phyloP scores from a whole-genome alignment of 2,888 invertebrate species.

The Matsumyia berberina region DNA sequence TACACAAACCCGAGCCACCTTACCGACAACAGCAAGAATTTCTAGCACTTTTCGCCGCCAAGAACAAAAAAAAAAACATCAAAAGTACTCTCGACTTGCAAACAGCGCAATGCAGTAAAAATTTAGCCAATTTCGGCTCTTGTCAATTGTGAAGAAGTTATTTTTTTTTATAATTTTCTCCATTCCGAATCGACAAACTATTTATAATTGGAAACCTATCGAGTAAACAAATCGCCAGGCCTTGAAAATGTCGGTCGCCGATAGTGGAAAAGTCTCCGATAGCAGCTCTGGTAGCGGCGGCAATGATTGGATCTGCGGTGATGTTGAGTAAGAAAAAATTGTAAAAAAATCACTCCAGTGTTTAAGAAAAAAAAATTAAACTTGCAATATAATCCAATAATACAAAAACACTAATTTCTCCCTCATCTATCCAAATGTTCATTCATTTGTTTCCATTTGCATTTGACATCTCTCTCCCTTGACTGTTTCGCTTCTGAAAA shows the following conservation, averaged over 20 bases:
- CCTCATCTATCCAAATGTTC: slow-evolving; percentile 72
- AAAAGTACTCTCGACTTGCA: slow-evolving; percentile 43
- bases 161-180: slow-evolving; percentile 25
- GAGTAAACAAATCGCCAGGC: slow-evolving; percentile 11
- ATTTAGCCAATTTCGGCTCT: slow-evolving; percentile 52
- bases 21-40: slow-evolving; percentile 22
- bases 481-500: slow-evolving; percentile 40
- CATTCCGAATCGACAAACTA: slow-evolving; percentile 7
- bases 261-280: slow-evolving; percentile 71
- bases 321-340: slow-evolving; percentile 84
- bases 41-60: slow-evolving; percentile 73
- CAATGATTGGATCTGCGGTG: slow-evolving; percentile 81
- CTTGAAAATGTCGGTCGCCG: slow-evolving; percentile 60
- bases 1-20: slow-evolving; percentile 15
- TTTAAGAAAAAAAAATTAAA: slow-evolving; percentile 55
- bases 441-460: slow-evolving; percentile 66
- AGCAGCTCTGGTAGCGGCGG: slow-evolving; percentile 68
- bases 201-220: slow-evolving; percentile 14
- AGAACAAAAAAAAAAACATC: slow-evolving; percentile 55
- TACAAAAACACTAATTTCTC: slow-evolving; percentile 71
- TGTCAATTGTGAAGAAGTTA: slow-evolving; percentile 57
- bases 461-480: slow-evolving; percentile 56
- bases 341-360: slow-evolving; percentile 76
- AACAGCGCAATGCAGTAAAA: slow-evolving; percentile 75
- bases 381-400: slow-evolving; percentile 64